Conservation (phyloP, 1,140 invertebrate species). For the Copidosoma floridanum region DNA sequence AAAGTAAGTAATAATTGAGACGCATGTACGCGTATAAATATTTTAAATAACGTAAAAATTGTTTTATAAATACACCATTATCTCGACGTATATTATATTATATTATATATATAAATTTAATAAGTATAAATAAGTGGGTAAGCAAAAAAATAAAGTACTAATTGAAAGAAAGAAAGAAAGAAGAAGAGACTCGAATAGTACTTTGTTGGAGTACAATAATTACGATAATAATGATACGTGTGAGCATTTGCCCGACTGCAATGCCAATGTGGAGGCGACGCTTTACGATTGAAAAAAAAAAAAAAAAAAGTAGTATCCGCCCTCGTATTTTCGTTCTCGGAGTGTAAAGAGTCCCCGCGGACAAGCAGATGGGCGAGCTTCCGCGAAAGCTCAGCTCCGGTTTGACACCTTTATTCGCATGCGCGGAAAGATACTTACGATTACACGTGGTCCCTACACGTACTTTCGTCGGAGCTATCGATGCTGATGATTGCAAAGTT, state of each 20-base stretch:
- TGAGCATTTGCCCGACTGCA: not conserved
- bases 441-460: not conserved
- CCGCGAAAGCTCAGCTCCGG: too few relatives aligned
- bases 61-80: conserved; percentile 23
- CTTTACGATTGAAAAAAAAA: not conserved
- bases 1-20: conserved; percentile 8
- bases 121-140: too few relatives aligned
- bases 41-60: conserved; percentile 21
- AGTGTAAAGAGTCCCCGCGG: too few relatives aligned
- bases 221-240: conserved; percentile 5
- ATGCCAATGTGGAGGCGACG: not conserved
- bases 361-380: too few relatives aligned
- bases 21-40: conserved; percentile 21
- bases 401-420: too few relatives aligned
- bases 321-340: not conserved
- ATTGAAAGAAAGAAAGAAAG: too few relatives aligned
- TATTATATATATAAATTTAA: conserved; percentile 8
- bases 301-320: not conserved
- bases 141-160: too few relatives aligned
- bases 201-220: conserved; percentile 24
- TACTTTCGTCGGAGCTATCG: conserved; percentile 4
- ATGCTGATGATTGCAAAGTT: not conserved
- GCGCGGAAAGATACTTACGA: too few relatives aligned
- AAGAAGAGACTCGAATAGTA: conserved; percentile 9
- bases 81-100: conserved; percentile 1